phyloP scores from a whole-genome alignment of 2,797 vertebrate species.

The Tangara arthus region DNA sequence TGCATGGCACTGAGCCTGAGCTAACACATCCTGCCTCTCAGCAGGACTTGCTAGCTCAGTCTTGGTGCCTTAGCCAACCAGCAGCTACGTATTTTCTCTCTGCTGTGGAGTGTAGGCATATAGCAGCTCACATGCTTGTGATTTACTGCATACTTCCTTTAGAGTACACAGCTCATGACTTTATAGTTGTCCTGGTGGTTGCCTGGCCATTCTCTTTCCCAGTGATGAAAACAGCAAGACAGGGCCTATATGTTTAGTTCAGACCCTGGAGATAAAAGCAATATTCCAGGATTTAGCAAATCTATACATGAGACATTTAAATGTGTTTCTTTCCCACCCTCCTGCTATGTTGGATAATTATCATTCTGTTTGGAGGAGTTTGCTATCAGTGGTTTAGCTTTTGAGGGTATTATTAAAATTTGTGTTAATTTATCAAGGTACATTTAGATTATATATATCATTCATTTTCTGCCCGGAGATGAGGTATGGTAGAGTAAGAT shows the following conservation, averaged over 20 bases:
- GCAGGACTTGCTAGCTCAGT: background rate
- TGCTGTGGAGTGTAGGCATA: background rate
- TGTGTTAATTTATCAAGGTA: background rate
- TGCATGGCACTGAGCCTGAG: background rate
- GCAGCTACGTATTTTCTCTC: background rate
- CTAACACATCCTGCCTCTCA: constrained; percentile 27
- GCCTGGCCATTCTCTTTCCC: background rate
- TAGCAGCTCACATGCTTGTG: background rate
- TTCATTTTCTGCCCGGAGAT: background rate
- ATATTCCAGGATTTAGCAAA: background rate
- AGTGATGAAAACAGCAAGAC: background rate
- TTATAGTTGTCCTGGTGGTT: background rate
- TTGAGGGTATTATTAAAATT: background rate
- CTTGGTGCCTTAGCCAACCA: background rate
- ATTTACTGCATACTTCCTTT: background rate
- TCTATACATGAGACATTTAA: background rate
- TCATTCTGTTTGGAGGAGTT: background rate
- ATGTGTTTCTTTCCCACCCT: background rate
- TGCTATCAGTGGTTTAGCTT: background rate
- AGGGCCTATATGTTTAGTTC: background rate
- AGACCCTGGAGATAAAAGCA: background rate
- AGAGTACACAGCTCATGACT: background rate
- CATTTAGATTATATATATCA: background rate
- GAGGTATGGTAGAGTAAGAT: background rate
- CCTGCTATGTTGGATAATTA: background rate